Percentiles rank a stretch among this genome's conserved stretches.
Evolutionary conservation across 2,888 invertebrate species (phyloP).

Genomic region (Mythimna vitellina): DNA sequence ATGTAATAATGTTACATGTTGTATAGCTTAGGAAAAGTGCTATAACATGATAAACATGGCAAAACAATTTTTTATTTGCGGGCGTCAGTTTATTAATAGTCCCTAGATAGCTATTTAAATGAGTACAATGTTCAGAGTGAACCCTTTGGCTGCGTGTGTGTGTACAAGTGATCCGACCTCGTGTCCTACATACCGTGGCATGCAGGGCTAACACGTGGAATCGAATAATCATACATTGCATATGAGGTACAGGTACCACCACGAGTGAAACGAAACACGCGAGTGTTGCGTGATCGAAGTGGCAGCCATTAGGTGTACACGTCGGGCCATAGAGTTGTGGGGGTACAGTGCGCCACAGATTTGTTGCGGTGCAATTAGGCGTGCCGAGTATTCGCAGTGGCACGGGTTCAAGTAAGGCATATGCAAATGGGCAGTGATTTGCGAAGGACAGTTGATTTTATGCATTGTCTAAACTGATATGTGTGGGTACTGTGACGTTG

Average conservation of each 20-base stretch:
- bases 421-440: constrained; percentile 60
- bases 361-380: constrained; percentile 64
- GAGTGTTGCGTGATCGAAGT: constrained; percentile 54
- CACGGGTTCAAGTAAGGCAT: constrained; percentile 57
- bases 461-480: constrained; percentile 55
- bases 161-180: constrained; percentile 47
- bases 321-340: constrained; percentile 49
- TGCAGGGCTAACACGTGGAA: constrained; percentile 54
- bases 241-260: constrained; percentile 45
- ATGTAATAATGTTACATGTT: too few species aligned
- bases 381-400: constrained; percentile 48
- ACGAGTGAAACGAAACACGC: constrained; percentile 55
- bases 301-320: constrained; percentile 50
- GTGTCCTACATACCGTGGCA: constrained; percentile 58
- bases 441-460: constrained; percentile 61
- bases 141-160: constrained; percentile 50
- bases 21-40: background rate
- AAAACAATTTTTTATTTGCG: constrained; percentile 37
- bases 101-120: constrained; percentile 59
- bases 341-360: constrained; percentile 48
- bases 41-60: constrained; percentile 23
- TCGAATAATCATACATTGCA: constrained; percentile 61
- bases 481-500: constrained; percentile 12
- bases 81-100: constrained; percentile 57
- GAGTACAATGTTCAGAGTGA: constrained; percentile 53